These are phyloP conservation scores for Podarcis cretensis DNA, from an alignment of 2,113 vertebrate species.

Conservation along the genomic window DNA sequence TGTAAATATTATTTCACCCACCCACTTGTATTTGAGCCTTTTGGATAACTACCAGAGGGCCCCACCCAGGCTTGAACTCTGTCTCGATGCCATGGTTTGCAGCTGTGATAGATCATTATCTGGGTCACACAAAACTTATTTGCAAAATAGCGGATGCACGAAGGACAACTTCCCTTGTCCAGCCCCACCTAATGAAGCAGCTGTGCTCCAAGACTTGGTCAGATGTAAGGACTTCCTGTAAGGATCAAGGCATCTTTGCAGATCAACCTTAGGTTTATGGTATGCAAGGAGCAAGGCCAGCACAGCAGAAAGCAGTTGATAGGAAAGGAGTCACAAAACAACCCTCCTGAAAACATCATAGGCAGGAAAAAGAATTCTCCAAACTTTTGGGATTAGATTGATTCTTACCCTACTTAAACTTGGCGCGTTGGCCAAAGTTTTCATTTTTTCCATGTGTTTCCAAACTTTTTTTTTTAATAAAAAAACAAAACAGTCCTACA, in stretches of 20 bases:
- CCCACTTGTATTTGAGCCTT: conserved; percentile 61
- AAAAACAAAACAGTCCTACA: too few species aligned
- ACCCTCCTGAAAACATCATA: not conserved
- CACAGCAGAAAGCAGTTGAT: not conserved
- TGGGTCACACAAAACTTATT: conserved; percentile 33
- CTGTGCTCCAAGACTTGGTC: conserved; percentile 24
- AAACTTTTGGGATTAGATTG: too few species aligned
- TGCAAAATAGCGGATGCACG: conserved; percentile 57
- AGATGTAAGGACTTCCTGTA: conserved; percentile 1
- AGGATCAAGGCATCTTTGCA: not conserved
- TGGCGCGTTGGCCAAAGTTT: too few species aligned
- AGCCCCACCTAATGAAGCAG: conserved; percentile 34
- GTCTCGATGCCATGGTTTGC: not conserved
- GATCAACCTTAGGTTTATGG: not conserved
- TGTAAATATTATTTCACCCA: conserved; percentile 73
- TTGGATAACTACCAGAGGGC: conserved; percentile 62
- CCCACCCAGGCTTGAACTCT: conserved; percentile 56
- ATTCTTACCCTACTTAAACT: too few species aligned
- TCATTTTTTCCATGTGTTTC: too few species aligned
- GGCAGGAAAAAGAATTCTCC: not conserved
- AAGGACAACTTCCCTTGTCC: conserved; percentile 46
- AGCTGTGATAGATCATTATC: conserved; percentile 33
- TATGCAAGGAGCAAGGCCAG: not conserved
- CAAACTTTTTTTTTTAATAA: too few species aligned
- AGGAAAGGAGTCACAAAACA: not conserved